A percentile compares a stretch with the other conserved stretches of the same genome.
Evolutionary conservation across 2,113 vertebrate species (phyloP).

Genomic region (Tonatia bakeri): DNA sequence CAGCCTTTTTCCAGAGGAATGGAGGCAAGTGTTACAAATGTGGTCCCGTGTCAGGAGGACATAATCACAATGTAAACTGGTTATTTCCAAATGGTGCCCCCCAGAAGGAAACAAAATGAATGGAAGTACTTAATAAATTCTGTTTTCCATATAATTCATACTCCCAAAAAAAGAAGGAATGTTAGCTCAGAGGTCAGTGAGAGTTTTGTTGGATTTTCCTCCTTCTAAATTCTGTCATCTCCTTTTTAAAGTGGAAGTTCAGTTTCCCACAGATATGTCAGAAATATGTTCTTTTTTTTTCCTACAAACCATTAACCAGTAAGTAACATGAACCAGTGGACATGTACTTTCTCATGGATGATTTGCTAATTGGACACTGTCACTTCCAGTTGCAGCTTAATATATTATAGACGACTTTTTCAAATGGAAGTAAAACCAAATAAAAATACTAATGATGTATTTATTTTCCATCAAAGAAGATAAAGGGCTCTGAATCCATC

Average conservation of each 20-base stretch:
- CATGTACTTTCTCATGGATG: not conserved
- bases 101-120: not conserved
- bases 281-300: not conserved
- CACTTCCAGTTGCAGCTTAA: conserved; percentile 2
- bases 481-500: not conserved
- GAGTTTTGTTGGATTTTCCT: conserved; percentile 47
- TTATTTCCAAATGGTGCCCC: conserved; percentile 36
- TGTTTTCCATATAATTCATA: conserved; percentile 54
- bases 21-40: not conserved
- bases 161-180: conserved; percentile 24
- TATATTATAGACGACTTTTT: not conserved
- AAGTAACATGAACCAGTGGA: not conserved
- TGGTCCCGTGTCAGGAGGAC: not conserved
- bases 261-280: conserved; percentile 45
- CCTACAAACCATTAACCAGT: not conserved
- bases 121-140: conserved; percentile 62
- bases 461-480: conserved; percentile 13
- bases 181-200: conserved; percentile 30
- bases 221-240: conserved; percentile 64
- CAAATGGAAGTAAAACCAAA: conserved; percentile 12
- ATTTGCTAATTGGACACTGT: conserved; percentile 35
- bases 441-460: not conserved
- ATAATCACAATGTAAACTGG: conserved; percentile 11
- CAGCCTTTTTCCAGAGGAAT: not conserved
- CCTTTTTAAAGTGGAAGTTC: conserved; percentile 30